These are phyloP conservation scores for Hermetia illucens DNA, from an alignment of 1,140 invertebrate species.

Conservation along the genomic window DNA sequence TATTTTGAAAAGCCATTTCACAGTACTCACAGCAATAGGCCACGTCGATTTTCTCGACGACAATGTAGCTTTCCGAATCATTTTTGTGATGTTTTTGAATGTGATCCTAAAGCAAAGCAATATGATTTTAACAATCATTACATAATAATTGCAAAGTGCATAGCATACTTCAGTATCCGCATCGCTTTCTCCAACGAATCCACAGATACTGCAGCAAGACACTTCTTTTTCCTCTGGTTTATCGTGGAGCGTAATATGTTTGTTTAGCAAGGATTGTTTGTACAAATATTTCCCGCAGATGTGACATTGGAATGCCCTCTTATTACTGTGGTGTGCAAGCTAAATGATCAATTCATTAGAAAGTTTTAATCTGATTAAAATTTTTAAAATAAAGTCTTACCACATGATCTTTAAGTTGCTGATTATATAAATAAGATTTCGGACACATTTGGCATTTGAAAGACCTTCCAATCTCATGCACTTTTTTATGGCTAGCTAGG, in stretches of 20 bases:
- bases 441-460: conserved; percentile 15
- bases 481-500: conserved; percentile 13
- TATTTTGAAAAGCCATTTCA: background rate
- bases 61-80: background rate
- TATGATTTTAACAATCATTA: background rate
- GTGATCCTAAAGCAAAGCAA: background rate
- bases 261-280: background rate
- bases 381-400: conserved; percentile 7
- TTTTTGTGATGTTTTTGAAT: background rate
- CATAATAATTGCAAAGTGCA: too few species aligned
- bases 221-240: conserved; percentile 15
- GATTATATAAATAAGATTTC: conserved; percentile 15
- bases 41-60: background rate
- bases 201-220: background rate
- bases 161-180: background rate
- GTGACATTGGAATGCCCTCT: conserved; percentile 15
- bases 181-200: background rate
- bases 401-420: conserved; percentile 15
- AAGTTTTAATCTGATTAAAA: too few species aligned
- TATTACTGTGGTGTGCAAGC: too few species aligned
- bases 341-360: too few species aligned
- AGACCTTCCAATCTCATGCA: conserved; percentile 12
- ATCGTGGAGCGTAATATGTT: background rate
- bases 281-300: conserved; percentile 18
- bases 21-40: background rate